Percentiles rank a stretch among this genome's conserved stretches.
Conservation (phyloP, 2,113 vertebrate species). For the Anoura caudifer region DNA sequence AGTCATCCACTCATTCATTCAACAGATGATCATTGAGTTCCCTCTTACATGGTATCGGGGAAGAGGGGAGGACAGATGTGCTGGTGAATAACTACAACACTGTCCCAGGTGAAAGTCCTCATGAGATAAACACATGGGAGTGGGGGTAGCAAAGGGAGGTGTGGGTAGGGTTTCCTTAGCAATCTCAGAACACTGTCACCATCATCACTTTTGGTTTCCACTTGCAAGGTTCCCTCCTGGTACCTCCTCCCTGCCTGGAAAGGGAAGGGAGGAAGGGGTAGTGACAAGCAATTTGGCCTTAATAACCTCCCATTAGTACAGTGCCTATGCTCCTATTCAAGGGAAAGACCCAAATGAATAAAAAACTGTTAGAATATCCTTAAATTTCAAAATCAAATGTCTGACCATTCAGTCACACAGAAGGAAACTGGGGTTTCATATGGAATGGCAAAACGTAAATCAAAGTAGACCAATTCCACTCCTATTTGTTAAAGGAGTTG, state of each 20-base stretch:
- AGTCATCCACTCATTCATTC: neutral
- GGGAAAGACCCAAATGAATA: neutral
- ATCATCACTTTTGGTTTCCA: neutral
- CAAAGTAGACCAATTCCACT: neutral
- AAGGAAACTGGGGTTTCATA: neutral
- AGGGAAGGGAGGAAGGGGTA: fast-evolving
- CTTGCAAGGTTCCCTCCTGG: neutral
- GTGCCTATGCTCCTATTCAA: neutral
- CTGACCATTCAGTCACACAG: neutral
- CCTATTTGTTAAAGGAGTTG: conserved; percentile 11
- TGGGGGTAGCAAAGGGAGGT: fast-evolving
- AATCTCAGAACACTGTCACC: neutral
- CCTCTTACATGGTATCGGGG: neutral
- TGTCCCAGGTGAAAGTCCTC: neutral
- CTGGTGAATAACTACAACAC: neutral
- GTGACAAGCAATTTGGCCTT: neutral
- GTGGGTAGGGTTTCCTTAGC: neutral
- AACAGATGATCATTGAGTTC: neutral
- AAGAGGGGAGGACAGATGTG: neutral
- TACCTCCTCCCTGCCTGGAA: neutral
- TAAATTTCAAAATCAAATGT: neutral
- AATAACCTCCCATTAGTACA: neutral
- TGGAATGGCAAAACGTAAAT: neutral
- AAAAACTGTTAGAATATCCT: neutral
- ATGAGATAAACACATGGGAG: too few species aligned